phyloP scores from a whole-genome alignment of 30 jellyfish, hydroid and myxozoan genomes.

The Sanderia malayensis region DNA sequence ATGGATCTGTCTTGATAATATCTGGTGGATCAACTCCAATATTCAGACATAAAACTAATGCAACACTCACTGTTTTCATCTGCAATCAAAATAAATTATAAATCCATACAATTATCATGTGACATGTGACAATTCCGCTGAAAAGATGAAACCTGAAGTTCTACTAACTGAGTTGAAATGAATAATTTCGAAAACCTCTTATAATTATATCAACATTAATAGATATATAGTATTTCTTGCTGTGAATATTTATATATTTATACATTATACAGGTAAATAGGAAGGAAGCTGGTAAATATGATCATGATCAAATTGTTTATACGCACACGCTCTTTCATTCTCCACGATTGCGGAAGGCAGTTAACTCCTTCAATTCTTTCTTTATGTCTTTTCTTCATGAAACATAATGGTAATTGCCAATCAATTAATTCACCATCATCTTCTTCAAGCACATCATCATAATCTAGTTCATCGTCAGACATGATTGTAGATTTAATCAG shows the following conservation, averaged over 20 bases:
- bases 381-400: slow-evolving; percentile 93
- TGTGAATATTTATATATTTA: no score
- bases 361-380: slow-evolving; percentile 78
- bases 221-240: no score
- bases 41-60: slow-evolving; percentile 81
- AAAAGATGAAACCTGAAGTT: no score
- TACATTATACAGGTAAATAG: no score
- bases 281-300: no score
- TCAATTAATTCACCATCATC: slow-evolving; percentile 87
- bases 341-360: slow-evolving; percentile 82
- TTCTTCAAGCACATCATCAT: slow-evolving; percentile 79
- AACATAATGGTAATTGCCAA: slow-evolving; percentile 93
- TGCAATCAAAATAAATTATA: no score
- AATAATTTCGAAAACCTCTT: no score
- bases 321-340: slow-evolving; percentile 91
- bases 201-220: no score
- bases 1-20: slow-evolving; percentile 87
- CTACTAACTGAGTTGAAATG: no score
- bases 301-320: not conserved
- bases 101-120: no score
- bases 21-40: slow-evolving; percentile 99
- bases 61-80: slow-evolving; percentile 97
- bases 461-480: slow-evolving; percentile 65
- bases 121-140: no score
- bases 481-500: not conserved